These are phyloP conservation scores for Orycteropus afer DNA, from an alignment of 2,113 vertebrate genomes.

Conservation along the genomic window DNA sequence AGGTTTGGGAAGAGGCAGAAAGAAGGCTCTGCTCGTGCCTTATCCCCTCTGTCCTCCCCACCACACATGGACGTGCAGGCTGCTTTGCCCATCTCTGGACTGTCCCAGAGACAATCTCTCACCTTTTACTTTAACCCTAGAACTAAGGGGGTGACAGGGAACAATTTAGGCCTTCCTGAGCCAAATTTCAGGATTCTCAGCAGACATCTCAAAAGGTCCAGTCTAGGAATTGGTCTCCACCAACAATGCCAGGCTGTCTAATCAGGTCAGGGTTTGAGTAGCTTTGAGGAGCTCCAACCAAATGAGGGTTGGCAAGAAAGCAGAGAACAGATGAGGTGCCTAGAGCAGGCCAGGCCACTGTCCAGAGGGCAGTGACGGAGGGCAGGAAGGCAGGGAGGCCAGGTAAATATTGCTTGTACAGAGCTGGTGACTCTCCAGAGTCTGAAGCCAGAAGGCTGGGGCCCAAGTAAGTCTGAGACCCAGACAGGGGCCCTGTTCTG, in stretches of 20 bases:
- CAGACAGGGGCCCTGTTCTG: slow-evolving; percentile 13
- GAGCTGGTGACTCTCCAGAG: slow-evolving; percentile 72
- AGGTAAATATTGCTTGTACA: slow-evolving; percentile 76
- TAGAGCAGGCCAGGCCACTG: background rate
- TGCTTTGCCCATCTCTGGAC: background rate
- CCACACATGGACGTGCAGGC: background rate
- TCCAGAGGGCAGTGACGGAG: background rate
- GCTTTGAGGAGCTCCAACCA: background rate
- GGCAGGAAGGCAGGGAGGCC: background rate
- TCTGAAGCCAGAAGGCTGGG: slow-evolving; percentile 14
- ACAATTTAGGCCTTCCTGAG: background rate
- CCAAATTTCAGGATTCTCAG: background rate
- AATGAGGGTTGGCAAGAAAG: slow-evolving; percentile 2
- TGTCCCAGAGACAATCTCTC: background rate
- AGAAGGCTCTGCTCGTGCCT: background rate
- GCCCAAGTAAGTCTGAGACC: slow-evolving; percentile 9
- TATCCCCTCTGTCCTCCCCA: background rate
- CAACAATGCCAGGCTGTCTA: background rate
- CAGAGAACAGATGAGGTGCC: background rate
- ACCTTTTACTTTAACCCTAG: background rate
- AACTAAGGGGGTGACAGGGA: background rate
- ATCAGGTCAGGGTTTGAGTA: background rate
- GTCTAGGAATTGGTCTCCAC: background rate
- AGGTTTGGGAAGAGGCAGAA: background rate
- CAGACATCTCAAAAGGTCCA: background rate